phyloP scores from a whole-genome alignment of 2,888 invertebrate genomes.

The Protophormia terraenovae region DNA sequence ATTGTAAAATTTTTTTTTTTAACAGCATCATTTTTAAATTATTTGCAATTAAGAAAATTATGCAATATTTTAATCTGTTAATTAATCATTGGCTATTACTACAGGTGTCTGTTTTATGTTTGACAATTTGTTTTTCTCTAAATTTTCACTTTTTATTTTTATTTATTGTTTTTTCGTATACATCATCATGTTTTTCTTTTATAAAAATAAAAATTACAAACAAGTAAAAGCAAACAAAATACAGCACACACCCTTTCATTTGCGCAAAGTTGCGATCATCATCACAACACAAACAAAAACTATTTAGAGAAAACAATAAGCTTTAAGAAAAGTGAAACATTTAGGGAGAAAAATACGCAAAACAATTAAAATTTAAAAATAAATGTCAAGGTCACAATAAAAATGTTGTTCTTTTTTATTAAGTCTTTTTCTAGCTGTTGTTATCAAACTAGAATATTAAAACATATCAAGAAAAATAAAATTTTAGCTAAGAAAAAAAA shows the following conservation, averaged over 20 bases:
- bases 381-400: conserved; percentile 29
- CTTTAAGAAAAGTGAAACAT: not conserved
- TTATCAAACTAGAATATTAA: no score
- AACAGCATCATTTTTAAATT: no score
- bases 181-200: not conserved
- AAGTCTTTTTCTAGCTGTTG: no score
- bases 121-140: not conserved
- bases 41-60: not conserved
- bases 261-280: not conserved
- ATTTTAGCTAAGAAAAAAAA: no score
- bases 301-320: not conserved
- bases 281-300: not conserved
- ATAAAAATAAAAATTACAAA: not conserved
- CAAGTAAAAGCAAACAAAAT: not conserved
- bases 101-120: not conserved
- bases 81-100: not conserved
- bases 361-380: not conserved
- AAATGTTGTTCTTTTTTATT: not conserved
- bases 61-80: not conserved
- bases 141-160: not conserved
- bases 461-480: no score
- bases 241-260: conserved; percentile 3
- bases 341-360: not conserved
- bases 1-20: no score
- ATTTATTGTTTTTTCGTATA: not conserved